These are phyloP conservation scores for Taeniopygia guttata DNA, from an alignment of 2,797 vertebrate genomes.

Conservation along the genomic window DNA sequence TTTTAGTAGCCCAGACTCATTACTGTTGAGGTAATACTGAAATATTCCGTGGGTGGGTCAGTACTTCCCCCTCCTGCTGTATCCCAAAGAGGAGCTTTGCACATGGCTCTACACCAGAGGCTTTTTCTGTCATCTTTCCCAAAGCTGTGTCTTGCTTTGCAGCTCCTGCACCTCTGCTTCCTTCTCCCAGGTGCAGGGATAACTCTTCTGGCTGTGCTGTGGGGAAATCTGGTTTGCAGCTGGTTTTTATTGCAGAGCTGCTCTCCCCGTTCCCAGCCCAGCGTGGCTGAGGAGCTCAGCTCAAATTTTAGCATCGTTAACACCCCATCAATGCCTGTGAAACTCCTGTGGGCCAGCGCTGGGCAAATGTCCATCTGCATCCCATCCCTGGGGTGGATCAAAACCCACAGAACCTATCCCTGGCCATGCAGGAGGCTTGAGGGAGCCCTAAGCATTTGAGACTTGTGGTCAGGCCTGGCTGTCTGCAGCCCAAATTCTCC, in stretches of 20 bases:
- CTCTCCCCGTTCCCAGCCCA: neutral
- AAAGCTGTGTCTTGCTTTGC: neutral
- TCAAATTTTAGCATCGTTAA: constrained; percentile 22
- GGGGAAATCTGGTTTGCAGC: neutral
- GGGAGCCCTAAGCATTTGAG: neutral
- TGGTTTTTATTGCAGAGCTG: neutral
- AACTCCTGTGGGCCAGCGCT: neutral
- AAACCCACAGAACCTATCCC: neutral
- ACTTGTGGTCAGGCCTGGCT: neutral
- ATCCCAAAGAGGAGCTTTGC: neutral
- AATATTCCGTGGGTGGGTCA: neutral
- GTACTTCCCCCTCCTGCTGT: neutral
- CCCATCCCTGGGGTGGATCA: neutral
- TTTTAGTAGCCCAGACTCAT: neutral
- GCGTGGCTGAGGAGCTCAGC: neutral
- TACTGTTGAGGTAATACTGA: neutral
- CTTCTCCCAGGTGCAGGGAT: neutral
- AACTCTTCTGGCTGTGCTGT: neutral
- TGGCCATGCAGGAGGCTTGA: neutral
- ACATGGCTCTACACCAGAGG: neutral
- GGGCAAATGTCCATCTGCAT: neutral
- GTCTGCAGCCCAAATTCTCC: neutral
- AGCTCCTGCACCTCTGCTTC: neutral
- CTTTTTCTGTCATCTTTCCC: neutral
- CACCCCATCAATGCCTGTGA: neutral